Evolutionary conservation across 2,113 vertebrate species (phyloP).

Genomic region (Ceuthmochares aereus): DNA sequence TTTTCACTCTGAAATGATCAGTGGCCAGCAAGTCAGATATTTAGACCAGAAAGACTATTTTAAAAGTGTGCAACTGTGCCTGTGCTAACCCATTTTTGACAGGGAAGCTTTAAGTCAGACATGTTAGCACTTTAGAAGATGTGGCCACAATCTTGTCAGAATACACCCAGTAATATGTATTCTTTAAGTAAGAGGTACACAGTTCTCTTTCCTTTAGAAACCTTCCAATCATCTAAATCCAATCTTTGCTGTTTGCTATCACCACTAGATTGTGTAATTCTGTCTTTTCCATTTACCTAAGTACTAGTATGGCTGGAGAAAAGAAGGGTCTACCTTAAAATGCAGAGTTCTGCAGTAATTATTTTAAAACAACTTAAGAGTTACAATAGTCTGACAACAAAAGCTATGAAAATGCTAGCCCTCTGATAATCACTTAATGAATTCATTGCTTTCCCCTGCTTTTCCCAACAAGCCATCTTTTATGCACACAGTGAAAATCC

Average conservation of each 20-base stretch:
- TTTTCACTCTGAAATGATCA: neutral
- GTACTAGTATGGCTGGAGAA: neutral
- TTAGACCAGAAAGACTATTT: neutral
- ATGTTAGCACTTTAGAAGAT: neutral
- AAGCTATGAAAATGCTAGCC: neutral
- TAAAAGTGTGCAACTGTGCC: fast-evolving
- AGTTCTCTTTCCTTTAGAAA: neutral
- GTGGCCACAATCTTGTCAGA: neutral
- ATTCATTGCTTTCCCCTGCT: neutral
- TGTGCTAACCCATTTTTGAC: neutral
- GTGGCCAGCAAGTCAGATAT: neutral
- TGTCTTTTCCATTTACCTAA: neutral
- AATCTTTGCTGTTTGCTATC: neutral
- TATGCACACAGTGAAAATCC: neutral
- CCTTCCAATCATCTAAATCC: neutral
- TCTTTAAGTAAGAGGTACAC: neutral
- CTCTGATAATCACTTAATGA: neutral
- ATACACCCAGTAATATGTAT: neutral
- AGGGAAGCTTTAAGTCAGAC: neutral
- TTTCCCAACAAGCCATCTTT: neutral
- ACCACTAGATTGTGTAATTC: neutral
- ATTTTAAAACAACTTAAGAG: neutral
- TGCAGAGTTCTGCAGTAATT: neutral
- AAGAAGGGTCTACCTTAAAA: neutral
- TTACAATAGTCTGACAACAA: neutral